Evolutionary conservation across 1,140 invertebrate species (phyloP), one percentile per base, ranked within the genome.

Genomic region (Chymomyza costata): DNA sequence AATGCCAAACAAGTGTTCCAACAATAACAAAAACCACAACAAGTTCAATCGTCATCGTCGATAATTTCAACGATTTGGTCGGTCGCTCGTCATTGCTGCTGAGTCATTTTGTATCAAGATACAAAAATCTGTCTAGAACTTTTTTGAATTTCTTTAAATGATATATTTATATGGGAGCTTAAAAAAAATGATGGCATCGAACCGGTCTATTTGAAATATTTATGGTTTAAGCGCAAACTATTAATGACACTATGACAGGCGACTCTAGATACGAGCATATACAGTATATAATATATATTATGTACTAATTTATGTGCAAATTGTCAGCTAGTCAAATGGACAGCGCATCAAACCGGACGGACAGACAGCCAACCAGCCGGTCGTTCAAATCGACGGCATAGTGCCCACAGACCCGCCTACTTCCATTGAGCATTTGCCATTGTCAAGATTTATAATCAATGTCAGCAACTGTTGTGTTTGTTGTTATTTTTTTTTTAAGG

Each of bases 161-260:
- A 34, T 37, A 14, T 32, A 28, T 57, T 48, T 60, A 60, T 56
- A 67, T 51, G 48, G 35, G 25, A 67, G 58, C 53, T 55, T 50
- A 46, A 52, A 66, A 56, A 62, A 80, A 66, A 76, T 71, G 71
- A 78, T 78, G 71, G 60, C 73, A 78, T 71, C 58, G 51, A 59
- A 78, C 71, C 71, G 73, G 71, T 76, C 78, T 25, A 18, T n/a
- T 39, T 17, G 13, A 47, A 49, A 39, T n/a, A 37, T 46, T 32
- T 35, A 34, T 25, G 21, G 3, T 3, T 8, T 25, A 25, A 25
- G 8, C 3, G 3, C 21, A 25, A 25, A 8, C 8, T 5, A 25
- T 25, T 5, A 25, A 5, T 25, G 3, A 25, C 8, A 25, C 3
- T 5, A 5, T 25, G 3, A 25, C 21, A n/a, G n/a, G 21, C 21